A percentile compares a stretch with the other conserved stretches of the same genome.
Conservation (phyloP, 2,113 vertebrate genomes). For the Corythornis madagascariensis region DNA sequence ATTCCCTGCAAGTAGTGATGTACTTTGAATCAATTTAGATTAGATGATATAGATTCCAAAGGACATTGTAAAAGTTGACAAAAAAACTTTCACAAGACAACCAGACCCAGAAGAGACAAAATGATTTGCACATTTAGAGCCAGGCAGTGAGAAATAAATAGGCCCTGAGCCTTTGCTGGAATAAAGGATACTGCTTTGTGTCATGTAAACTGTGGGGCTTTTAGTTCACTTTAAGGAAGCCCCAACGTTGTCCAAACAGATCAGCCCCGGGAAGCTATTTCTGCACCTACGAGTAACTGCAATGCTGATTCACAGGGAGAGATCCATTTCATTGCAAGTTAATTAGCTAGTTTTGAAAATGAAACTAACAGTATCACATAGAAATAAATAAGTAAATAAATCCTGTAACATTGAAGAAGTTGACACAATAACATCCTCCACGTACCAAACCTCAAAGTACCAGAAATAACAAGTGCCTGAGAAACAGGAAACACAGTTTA, state of each 20-base stretch:
- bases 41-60: constrained; percentile 15
- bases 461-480: neutral
- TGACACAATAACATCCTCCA: neutral
- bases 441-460: neutral
- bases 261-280: neutral
- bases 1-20: neutral
- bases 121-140: neutral
- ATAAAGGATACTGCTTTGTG: neutral
- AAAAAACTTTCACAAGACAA: neutral
- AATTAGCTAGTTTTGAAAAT: neutral
- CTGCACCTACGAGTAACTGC: neutral
- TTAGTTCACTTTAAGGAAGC: neutral
- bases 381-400: neutral
- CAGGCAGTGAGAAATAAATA: neutral
- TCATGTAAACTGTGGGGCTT: neutral
- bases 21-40: constrained; percentile 18
- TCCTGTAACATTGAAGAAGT: neutral
- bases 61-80: neutral
- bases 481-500: neutral
- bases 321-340: neutral
- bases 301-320: neutral
- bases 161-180: neutral
- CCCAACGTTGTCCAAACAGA: neutral
- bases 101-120: neutral
- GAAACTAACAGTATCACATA: neutral